These are phyloP conservation scores for Ciconia stormi DNA, from an alignment of 2,113 vertebrate genomes.

Conservation along the genomic window DNA sequence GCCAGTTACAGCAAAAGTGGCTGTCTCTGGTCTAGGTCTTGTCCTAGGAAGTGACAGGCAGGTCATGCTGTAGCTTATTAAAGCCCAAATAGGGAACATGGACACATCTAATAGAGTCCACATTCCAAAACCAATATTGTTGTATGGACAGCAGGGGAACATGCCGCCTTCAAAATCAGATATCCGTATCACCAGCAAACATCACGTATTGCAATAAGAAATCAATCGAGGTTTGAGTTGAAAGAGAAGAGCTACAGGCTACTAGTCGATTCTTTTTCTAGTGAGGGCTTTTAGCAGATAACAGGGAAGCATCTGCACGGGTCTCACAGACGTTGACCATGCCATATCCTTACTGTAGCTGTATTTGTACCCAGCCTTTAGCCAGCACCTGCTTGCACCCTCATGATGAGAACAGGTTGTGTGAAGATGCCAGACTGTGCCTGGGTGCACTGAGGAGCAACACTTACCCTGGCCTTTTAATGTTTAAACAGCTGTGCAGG, in stretches of 20 bases:
- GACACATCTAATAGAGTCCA: not conserved
- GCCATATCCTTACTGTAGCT: not conserved
- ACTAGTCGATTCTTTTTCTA: not conserved
- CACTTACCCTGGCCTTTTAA: not conserved
- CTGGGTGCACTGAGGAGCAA: not conserved
- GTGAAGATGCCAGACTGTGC: not conserved
- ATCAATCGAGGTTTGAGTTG: not conserved
- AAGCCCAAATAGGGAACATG: fast-evolving
- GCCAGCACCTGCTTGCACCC: not conserved
- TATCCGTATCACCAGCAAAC: not conserved
- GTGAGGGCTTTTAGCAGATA: not conserved
- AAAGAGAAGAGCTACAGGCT: not conserved
- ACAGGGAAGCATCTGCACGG: not conserved
- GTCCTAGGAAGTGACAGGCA: not conserved
- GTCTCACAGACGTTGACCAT: not conserved
- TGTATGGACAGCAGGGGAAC: not conserved
- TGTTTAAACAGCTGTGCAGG: slow-evolving; percentile 29
- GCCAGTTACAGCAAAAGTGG: not conserved
- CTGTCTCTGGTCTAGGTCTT: not conserved
- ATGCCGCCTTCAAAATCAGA: not conserved
- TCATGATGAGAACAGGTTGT: not conserved
- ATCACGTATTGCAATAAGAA: not conserved
- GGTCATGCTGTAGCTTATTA: not conserved
- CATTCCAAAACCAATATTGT: not conserved
- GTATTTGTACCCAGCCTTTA: not conserved